A percentile compares a stretch with the other conserved stretches of the same genome.
Evolutionary conservation across 2,113 vertebrate genomes (phyloP).

Genomic region (Lepidothrix coronata): DNA sequence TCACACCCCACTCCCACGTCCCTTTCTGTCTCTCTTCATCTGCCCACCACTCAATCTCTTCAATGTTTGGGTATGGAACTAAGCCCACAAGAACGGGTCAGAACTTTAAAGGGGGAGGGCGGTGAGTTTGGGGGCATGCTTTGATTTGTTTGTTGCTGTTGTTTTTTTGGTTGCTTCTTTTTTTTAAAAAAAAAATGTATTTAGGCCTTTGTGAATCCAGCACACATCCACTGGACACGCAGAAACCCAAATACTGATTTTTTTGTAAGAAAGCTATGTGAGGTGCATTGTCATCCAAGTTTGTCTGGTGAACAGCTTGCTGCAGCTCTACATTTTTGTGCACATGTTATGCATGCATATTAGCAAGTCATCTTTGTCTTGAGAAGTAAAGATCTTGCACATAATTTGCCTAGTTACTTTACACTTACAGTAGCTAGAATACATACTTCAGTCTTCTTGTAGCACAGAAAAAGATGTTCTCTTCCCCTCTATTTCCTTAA

Average conservation of each 20-base stretch:
- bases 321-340: constrained; percentile 62
- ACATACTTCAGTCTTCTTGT: neutral
- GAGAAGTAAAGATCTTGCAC: constrained; percentile 67
- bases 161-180: neutral
- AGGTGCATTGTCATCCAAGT: constrained; percentile 65
- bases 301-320: constrained; percentile 61
- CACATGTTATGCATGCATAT: constrained; percentile 67
- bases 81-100: constrained; percentile 67
- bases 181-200: neutral
- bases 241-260: constrained; percentile 48
- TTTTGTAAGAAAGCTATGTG: constrained; percentile 35
- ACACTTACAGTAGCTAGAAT: constrained; percentile 52
- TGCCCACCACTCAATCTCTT: constrained; percentile 80
- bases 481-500: neutral
- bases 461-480: neutral
- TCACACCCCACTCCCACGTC: constrained; percentile 85
- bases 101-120: constrained; percentile 52
- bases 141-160: constrained; percentile 23
- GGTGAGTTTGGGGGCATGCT: constrained; percentile 23
- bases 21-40: constrained; percentile 80
- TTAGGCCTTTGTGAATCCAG: constrained; percentile 47
- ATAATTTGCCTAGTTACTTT: constrained; percentile 66
- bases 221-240: constrained; percentile 26
- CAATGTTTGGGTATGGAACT: constrained; percentile 71
- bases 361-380: constrained; percentile 76